Conservation (phyloP, 2,113 vertebrate species). For the Pungitius pungitius region DNA sequence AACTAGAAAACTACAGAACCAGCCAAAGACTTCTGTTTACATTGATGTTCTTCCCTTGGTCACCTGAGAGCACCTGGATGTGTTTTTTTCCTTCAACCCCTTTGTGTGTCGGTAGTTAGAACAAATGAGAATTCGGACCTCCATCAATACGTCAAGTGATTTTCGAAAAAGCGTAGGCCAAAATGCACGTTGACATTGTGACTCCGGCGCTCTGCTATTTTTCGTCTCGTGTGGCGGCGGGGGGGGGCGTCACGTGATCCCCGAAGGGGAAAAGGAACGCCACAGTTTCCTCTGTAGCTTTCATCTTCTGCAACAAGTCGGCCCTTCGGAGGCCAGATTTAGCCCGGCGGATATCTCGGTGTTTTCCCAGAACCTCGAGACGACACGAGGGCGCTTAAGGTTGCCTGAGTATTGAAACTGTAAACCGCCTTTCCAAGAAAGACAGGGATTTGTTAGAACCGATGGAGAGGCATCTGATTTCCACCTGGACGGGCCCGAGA, state of each 20-base stretch:
- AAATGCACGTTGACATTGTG: not conserved
- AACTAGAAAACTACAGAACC: not conserved
- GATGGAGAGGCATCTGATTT: slow-evolving; percentile 33
- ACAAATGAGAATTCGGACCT: too few relatives aligned
- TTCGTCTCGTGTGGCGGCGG: too few relatives aligned
- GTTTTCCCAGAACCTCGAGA: slow-evolving; percentile 27
- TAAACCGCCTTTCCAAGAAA: slow-evolving; percentile 66
- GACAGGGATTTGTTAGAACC: slow-evolving; percentile 58
- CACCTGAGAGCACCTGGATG: not conserved
- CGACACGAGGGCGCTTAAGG: slow-evolving; percentile 56
- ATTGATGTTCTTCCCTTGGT: not conserved
- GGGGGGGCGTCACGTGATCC: slow-evolving; percentile 49
- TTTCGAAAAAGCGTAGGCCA: too few relatives aligned
- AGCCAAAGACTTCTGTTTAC: not conserved
- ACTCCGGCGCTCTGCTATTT: not conserved
- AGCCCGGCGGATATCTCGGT: slow-evolving; percentile 15
- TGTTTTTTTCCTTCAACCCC: not conserved
- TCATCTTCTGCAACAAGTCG: slow-evolving; percentile 12
- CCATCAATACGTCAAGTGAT: too few relatives aligned
- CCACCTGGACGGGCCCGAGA: slow-evolving; percentile 31
- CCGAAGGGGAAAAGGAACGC: slow-evolving; percentile 29
- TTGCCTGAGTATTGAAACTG: slow-evolving; percentile 57
- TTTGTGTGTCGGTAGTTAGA: not conserved
- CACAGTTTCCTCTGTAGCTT: not conserved
- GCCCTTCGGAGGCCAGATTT: slow-evolving; percentile 37